Conservation (phyloP, 1,140 invertebrate genomes). For the Hylaeus volcanicus region DNA sequence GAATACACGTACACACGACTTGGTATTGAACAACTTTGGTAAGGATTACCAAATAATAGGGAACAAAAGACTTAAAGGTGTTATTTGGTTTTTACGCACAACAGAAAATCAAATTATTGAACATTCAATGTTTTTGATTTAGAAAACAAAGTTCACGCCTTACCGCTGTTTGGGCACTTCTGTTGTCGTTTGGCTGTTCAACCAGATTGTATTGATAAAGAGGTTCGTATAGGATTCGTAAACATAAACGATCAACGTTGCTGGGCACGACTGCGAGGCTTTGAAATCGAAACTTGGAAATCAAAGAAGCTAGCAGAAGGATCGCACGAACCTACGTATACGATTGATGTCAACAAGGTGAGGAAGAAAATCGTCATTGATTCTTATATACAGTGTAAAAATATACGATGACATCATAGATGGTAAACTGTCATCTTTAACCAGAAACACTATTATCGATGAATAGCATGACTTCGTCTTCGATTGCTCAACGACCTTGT, state of each 20-base stretch:
- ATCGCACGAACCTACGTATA: slow-evolving; percentile 69
- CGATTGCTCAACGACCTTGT: too few species aligned
- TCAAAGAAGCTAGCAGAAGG: slow-evolving; percentile 77
- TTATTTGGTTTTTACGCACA: too few species aligned
- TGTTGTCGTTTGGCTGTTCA: slow-evolving; percentile 87
- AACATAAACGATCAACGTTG: slow-evolving; percentile 77
- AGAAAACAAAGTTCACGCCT: slow-evolving; percentile 82
- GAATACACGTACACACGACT: slow-evolving; percentile 81
- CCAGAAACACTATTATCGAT: too few species aligned
- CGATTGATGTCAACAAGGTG: slow-evolving; percentile 75
- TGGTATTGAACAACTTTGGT: slow-evolving; percentile 80
- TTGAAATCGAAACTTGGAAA: slow-evolving; percentile 74
- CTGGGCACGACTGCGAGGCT: slow-evolving; percentile 74
- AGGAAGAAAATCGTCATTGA: slow-evolving; percentile 10
- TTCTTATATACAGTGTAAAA: neutral
- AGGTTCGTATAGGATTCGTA: slow-evolving; percentile 81
- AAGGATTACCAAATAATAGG: slow-evolving; percentile 24
- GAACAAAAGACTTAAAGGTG: too few species aligned
- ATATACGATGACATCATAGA: too few species aligned
- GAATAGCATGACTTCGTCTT: too few species aligned
- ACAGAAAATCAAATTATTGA: too few species aligned
- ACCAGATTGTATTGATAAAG: slow-evolving; percentile 83
- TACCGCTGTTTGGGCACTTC: slow-evolving; percentile 88
- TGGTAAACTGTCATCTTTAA: too few species aligned
- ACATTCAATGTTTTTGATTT: slow-evolving; percentile 24